Base-by-base conservation (phyloP, 2,113 vertebrate genomes). In the Pangasianodon hypophthalmus region DNA sequence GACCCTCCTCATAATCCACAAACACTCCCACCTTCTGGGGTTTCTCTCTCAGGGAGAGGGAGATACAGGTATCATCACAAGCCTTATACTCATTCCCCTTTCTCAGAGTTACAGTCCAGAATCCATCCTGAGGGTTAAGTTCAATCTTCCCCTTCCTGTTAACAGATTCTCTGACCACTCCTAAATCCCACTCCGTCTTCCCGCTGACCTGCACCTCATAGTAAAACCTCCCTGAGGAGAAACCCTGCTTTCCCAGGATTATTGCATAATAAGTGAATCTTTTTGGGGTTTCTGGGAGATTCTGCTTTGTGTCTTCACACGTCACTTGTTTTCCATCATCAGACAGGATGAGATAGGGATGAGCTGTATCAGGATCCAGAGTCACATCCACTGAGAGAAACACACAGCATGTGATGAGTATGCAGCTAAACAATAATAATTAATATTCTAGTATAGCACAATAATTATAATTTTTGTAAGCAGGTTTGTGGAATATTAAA, bases 1-100 rank as follows among this genome's bases (percentile, higher is more conserved):
- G 84, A 69, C 84, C 84, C 62, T 86, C 62, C 16, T 86, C 84
- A 86, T 86, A 86, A 86, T 86, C 46, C 62, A 86, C 84, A 48
- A 69, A 86, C 62, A 86, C 84, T 18, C 84, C 84, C 26, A 86
- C 26, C 46, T 86, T 86, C 46, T 86, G 84, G 44, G 84, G 84
- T 3, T 69, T 86, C 18, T 83, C n/a, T 54, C 29, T 83, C n/a
- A 56, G n/a, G n/a, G 80, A 54, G 52, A 83, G 37, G 6, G 13
- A 56, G 80, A 83, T 9, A 18, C 6, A 21, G 29, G 7, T 0
- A 37, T 37, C n/a, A 37, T 83, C 37, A 52, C 62, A 2, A 52
- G 84, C 84, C 0, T 0, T n/a, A n/a, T 69, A 86, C 13, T 69
- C 2, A n/a, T 86, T 21, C 62, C 18, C 26, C 0, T 86, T 86